phyloP scores from a whole-genome alignment of 37 sponge, comb jelly and placozoan species.

The Haliclona indistincta region DNA sequence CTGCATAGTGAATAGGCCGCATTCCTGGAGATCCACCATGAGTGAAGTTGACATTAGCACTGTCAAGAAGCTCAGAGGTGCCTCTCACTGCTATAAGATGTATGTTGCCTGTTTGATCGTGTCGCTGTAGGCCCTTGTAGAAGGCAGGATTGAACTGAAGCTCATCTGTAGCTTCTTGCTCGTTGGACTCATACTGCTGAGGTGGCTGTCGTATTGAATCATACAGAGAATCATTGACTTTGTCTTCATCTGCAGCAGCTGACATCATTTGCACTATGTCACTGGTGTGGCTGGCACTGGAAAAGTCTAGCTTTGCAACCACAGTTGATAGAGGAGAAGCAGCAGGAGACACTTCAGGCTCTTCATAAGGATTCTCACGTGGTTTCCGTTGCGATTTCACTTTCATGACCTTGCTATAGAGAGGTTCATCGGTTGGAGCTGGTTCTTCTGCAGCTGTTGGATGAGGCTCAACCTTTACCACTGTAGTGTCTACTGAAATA shows the following conservation, averaged over 20 bases:
- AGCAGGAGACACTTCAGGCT: no score
- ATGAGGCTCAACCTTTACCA: no score
- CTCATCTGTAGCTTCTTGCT: neutral
- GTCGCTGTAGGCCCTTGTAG: conserved; percentile 21
- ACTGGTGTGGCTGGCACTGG: neutral
- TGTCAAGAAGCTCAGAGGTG: conserved; percentile 1
- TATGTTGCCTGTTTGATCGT: conserved; percentile 20
- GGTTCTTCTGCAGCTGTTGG: no score
- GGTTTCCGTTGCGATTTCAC: no score
- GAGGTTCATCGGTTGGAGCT: no score
- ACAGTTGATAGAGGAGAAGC: no score
- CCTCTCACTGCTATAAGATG: conserved; percentile 52
- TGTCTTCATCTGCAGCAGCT: conserved; percentile 2
- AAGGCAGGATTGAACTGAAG: neutral
- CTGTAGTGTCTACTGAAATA: no score
- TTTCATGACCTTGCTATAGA: no score
- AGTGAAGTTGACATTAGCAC: conserved; percentile 13
- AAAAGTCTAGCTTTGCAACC: no score
- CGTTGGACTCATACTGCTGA: neutral
- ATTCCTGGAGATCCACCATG: conserved; percentile 40
- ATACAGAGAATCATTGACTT: conserved; percentile 7
- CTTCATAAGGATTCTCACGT: no score
- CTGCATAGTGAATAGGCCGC: conserved; percentile 61
- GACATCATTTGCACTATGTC: conserved; percentile 1
- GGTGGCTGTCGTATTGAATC: no score